These are phyloP conservation scores for Choloepus hoffmanni DNA, from an alignment of 2,113 vertebrate genomes.

Conservation along the genomic window DNA sequence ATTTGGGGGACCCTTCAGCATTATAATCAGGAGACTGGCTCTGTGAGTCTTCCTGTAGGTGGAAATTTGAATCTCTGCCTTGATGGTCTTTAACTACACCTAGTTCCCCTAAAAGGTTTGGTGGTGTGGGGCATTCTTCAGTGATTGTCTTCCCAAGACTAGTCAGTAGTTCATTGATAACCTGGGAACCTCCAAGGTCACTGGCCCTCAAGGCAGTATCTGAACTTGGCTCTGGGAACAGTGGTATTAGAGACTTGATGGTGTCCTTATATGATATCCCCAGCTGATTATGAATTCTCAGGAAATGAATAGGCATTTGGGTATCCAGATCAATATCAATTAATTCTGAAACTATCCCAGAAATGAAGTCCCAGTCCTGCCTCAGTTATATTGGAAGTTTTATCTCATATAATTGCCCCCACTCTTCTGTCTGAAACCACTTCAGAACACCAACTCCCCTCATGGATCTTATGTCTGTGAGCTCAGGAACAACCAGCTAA, in stretches of 20 bases:
- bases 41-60: too few species aligned
- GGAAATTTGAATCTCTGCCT: too few species aligned
- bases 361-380: too few species aligned
- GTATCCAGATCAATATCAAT: too few species aligned
- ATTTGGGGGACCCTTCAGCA: too few species aligned
- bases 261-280: background rate
- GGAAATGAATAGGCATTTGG: too few species aligned
- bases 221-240: background rate
- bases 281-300: background rate
- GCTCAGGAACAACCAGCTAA: background rate
- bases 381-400: background rate
- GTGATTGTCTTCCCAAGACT: too few species aligned
- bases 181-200: background rate
- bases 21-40: too few species aligned
- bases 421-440: background rate
- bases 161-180: too few species aligned
- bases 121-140: too few species aligned
- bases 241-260: background rate
- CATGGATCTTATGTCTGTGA: background rate
- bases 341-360: too few species aligned
- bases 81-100: background rate
- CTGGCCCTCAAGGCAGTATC: too few species aligned
- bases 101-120: accelerated
- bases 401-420: background rate
- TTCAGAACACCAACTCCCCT: background rate